A percentile compares a stretch with the other conserved stretches of the same genome.
These are phyloP conservation scores for Chaitophorus viminalis DNA, from an alignment of 2,888 invertebrate genomes.

Conservation along the genomic window DNA sequence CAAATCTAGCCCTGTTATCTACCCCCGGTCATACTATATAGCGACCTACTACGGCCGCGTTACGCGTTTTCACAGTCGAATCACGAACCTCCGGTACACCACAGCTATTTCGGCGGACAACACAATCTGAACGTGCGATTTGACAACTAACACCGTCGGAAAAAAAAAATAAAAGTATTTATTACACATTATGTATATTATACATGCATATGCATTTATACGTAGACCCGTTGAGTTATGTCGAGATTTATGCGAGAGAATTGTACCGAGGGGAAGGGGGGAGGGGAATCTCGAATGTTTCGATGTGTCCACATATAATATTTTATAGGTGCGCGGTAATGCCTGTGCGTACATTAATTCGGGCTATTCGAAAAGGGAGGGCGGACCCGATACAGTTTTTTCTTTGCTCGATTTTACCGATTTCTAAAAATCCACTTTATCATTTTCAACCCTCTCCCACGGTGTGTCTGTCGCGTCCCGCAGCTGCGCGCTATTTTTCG, in stretches of 20 bases:
- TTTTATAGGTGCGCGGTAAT: too few species aligned
- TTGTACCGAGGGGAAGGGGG: too few species aligned
- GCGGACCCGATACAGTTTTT: slow-evolving; percentile 16
- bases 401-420: not conserved
- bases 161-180: not conserved
- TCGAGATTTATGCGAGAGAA: not conserved
- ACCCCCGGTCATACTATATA: too few species aligned
- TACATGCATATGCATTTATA: not conserved
- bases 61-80: not conserved
- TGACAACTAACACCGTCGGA: not conserved
- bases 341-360: not conserved
- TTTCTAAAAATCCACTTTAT: slow-evolving; percentile 59
- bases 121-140: not conserved
- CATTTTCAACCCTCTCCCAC: slow-evolving; percentile 59
- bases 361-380: not conserved
- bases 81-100: not conserved
- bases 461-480: slow-evolving; percentile 12
- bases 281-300: too few species aligned
- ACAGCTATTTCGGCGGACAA: not conserved
- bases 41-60: not conserved
- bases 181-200: too few species aligned
- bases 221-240: too few species aligned
- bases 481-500: slow-evolving; percentile 57
- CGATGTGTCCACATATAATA: not conserved
- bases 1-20: not conserved